Evolutionary conservation across 2,888 invertebrate genomes (phyloP).

Genomic region (Catocala fraxini): DNA sequence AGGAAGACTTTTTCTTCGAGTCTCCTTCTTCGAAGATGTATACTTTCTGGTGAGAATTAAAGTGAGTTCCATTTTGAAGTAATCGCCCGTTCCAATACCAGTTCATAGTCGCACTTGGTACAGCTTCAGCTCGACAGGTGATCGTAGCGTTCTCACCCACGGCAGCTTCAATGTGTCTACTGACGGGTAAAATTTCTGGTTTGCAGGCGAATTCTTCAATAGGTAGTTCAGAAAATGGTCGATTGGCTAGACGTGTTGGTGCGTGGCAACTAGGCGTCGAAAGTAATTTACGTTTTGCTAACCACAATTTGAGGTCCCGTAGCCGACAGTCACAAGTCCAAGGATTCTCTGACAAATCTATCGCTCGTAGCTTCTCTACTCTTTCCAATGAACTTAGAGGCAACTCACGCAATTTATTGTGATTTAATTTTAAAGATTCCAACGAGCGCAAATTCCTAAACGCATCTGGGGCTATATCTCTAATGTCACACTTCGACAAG

Average conservation of each 20-base stretch:
- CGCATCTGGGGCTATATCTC: constrained; percentile 90
- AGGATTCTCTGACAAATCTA: constrained; percentile 95
- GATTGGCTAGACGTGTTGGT: constrained; percentile 90
- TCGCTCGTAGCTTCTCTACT: constrained; percentile 91
- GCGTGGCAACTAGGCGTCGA: constrained; percentile 93
- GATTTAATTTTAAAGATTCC: constrained; percentile 93
- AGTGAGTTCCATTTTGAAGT: constrained; percentile 92
- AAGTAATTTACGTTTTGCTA: constrained; percentile 92
- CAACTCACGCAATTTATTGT: constrained; percentile 92
- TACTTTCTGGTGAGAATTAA: constrained; percentile 93
- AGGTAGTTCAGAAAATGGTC: constrained; percentile 92
- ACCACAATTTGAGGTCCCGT: constrained; percentile 93
- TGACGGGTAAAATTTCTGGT: constrained; percentile 92
- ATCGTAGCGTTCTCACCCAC: constrained; percentile 96
- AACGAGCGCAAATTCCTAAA: constrained; percentile 93
- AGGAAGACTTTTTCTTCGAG: constrained; percentile 91
- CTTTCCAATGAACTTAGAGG: constrained; percentile 92
- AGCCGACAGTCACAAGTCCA: constrained; percentile 96
- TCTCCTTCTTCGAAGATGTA: constrained; percentile 92
- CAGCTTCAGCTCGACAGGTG: constrained; percentile 93
- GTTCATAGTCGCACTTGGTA: constrained; percentile 93
- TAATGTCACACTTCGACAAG: constrained; percentile 93
- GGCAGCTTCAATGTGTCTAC: constrained; percentile 92
- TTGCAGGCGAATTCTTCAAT: constrained; percentile 95
- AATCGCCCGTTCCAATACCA: constrained; percentile 96